Base-by-base conservation (phyloP, 2,797 vertebrate species). In the Botia kubotai region DNA sequence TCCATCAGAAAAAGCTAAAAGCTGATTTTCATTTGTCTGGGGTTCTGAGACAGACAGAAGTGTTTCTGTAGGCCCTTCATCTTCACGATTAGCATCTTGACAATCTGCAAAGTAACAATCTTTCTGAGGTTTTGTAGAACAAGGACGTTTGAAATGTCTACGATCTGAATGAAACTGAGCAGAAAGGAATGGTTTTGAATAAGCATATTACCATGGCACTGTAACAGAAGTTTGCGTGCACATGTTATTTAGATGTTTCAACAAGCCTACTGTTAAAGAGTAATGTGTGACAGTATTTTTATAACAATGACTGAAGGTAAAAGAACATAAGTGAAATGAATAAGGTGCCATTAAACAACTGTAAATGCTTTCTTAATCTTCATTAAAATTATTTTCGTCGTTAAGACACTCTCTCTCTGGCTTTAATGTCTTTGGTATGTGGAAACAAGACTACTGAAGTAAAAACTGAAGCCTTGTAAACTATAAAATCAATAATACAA, bases 11-110 rank as follows among this genome's bases (percentile, higher is more conserved):
- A 67, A 72, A 57, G 19, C 36, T 67, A 66, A 33, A 73, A 67
- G 33, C 70, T 48, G 62, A 8, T 29, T 74, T 80, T 74, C 46
- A 67, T 80, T 80, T 74, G 36, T 60, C 63, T 21, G 63, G 12
- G n/a, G 4, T 74, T 74, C 43, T 26, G 33, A 72, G 53, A 23
- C 48, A 55, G 70, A 66, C 3, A 21, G n/a, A 43, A 52, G 19
- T 52, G 58, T 33, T 53, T 67, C 48, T 71, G 58, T 60, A 21
- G 39, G 72, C 78, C 26, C 36, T 72, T 69, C 60, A 43, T 52
- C 60, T 21, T 74, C 48, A 60, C 21, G 48, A 82, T 82, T 58
- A 62, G 50, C 77, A 48, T 72, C 84, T 80, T 71, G 79, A 57
- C 21, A 53, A 73, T 76, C 70, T 39, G 36, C 33, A 71, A 76